Conservation (phyloP, 2,797 vertebrate genomes). For the Ibycter americanus region DNA sequence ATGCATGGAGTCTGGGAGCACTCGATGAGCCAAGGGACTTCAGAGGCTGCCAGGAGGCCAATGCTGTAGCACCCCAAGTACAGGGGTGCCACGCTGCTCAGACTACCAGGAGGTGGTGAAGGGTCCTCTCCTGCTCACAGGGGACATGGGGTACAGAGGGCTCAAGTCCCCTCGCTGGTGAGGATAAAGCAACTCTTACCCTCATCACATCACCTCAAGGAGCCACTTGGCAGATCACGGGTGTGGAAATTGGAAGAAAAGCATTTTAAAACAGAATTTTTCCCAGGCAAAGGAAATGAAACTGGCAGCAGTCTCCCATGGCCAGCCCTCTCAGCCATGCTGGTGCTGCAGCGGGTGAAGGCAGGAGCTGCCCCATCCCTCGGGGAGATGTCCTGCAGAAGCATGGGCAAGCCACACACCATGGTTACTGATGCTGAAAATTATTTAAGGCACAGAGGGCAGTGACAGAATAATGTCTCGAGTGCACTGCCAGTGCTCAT, state of each 20-base stretch:
- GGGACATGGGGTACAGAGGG: background rate
- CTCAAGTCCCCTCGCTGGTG: background rate
- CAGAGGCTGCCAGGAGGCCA: background rate
- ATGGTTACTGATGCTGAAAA: background rate
- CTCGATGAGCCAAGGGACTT: background rate
- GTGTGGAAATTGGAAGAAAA: background rate
- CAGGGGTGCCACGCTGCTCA: background rate
- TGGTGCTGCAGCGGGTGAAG: accelerated
- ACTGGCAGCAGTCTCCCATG: background rate
- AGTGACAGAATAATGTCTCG: background rate
- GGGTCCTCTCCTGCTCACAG: background rate
- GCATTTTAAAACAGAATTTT: background rate
- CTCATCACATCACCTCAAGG: background rate
- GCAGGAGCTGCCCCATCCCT: background rate
- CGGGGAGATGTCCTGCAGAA: accelerated
- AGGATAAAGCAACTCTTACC: background rate
- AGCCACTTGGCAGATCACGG: background rate
- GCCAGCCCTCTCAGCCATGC: background rate
- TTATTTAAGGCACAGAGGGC: background rate
- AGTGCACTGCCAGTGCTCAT: background rate
- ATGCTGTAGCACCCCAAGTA: background rate
- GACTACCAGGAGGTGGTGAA: background rate
- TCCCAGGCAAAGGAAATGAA: background rate
- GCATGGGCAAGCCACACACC: background rate
- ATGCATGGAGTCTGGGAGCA: accelerated